Conservation (phyloP, 2,797 vertebrate genomes). For the Microctenopoma lineatum region DNA sequence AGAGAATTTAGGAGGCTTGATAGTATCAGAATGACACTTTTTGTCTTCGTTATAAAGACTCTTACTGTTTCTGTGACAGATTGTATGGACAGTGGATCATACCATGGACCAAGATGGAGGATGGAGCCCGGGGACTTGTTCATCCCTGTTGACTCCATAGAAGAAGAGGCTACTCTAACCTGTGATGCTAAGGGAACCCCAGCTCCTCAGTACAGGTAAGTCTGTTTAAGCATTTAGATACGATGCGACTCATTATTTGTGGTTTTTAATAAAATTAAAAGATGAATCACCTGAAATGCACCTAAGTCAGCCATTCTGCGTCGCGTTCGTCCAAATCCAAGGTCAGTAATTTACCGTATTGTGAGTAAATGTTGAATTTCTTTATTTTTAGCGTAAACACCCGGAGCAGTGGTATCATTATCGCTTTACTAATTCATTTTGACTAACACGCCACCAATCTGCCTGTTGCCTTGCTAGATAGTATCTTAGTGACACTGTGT, state of each 20-base stretch:
- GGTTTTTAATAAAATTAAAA: not conserved
- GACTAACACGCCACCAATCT: conserved; percentile 60
- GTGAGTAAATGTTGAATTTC: not conserved
- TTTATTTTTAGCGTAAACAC: not conserved
- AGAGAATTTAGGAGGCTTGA: not conserved
- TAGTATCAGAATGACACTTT: conserved; percentile 14
- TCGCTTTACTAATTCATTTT: conserved; percentile 66
- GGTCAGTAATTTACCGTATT: conserved; percentile 14
- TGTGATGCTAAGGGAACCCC: conserved; percentile 84
- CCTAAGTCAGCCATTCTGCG: not conserved
- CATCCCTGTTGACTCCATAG: conserved; percentile 82
- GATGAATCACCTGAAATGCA: not conserved
- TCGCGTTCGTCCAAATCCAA: conserved; percentile 5
- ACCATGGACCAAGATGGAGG: conserved; percentile 83
- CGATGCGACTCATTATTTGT: not conserved
- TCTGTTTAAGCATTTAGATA: not conserved
- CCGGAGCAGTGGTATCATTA: conserved; percentile 33
- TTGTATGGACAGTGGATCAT: conserved; percentile 81
- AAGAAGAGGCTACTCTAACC: conserved; percentile 84
- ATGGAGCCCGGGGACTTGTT: conserved; percentile 86
- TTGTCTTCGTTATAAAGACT: conserved; percentile 12
- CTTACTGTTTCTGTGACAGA: conserved; percentile 65
- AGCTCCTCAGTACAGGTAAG: conserved; percentile 82
- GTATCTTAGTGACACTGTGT: conserved; percentile 61
- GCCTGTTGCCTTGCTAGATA: conserved; percentile 62